phyloP scores from a whole-genome alignment of 2,113 vertebrate genomes.

The Sinocyclocheilus rhinocerous region DNA sequence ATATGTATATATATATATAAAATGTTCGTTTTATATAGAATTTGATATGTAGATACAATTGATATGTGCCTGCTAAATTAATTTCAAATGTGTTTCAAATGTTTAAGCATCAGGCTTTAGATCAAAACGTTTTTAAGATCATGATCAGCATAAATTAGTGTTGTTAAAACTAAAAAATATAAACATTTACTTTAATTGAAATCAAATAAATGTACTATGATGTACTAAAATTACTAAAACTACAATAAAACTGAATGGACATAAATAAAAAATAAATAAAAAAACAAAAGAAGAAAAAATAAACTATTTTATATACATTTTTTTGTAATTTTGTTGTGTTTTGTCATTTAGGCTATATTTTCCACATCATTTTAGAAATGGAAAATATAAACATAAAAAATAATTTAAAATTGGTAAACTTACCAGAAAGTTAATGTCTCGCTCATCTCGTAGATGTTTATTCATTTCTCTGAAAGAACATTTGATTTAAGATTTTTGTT shows the following conservation, averaged over 20 bases:
- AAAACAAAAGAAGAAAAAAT: no score
- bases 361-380: not conserved
- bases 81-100: no score
- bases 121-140: not conserved
- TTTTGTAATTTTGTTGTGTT: no score
- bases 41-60: no score
- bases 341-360: no score
- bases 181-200: not conserved
- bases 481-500: not conserved
- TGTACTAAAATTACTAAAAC: not conserved
- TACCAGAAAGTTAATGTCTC: conserved; percentile 79
- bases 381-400: not conserved
- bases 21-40: no score
- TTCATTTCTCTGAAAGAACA: conserved; percentile 86
- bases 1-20: no score
- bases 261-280: no score
- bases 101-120: no score
- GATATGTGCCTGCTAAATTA: no score
- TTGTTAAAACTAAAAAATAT: not conserved
- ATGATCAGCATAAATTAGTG: not conserved
- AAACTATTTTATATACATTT: no score
- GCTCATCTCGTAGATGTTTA: conserved; percentile 88
- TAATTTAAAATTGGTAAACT: conserved; percentile 40
- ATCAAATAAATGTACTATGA: no score
- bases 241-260: not conserved